Conservation (phyloP, 2,113 vertebrate species). For the Acanthochromis polyacanthus region DNA sequence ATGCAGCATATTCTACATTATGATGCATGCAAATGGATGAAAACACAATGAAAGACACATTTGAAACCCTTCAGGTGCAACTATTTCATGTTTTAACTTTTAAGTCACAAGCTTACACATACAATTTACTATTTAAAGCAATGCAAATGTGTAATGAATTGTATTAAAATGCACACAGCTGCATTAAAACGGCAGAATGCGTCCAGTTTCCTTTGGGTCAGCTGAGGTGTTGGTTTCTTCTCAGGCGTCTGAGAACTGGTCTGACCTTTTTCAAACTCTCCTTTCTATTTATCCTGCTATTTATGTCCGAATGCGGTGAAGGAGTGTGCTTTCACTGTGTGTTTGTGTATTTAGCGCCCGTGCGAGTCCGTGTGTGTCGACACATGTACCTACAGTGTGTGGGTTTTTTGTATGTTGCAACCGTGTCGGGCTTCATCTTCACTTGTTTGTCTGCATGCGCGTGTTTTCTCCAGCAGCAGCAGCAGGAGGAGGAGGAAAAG, state of each 20-base stretch:
- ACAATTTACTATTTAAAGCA: too few relatives aligned
- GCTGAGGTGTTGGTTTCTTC: constrained; percentile 62
- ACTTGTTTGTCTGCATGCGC: constrained; percentile 36
- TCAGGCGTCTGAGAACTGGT: constrained; percentile 53
- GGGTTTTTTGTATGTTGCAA: constrained; percentile 19
- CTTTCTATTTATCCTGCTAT: constrained; percentile 81
- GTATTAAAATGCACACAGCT: too few relatives aligned
- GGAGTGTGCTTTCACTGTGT: constrained; percentile 47
- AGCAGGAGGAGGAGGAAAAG: constrained; percentile 32
- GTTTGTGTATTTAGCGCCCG: constrained; percentile 46
- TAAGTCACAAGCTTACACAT: too few relatives aligned
- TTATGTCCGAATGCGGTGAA: constrained; percentile 68
- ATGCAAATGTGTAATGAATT: too few relatives aligned
- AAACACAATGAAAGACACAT: too few relatives aligned
- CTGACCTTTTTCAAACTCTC: constrained; percentile 66
- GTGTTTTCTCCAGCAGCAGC: constrained; percentile 36
- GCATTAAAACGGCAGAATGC: not conserved
- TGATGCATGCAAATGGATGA: too few relatives aligned
- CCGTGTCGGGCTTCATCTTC: constrained; percentile 28
- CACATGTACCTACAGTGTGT: constrained; percentile 18
- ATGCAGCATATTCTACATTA: too few relatives aligned
- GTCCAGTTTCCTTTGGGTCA: constrained; percentile 49
- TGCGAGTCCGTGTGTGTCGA: constrained; percentile 32
- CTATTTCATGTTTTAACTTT: too few relatives aligned
- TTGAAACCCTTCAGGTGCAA: too few relatives aligned